These are phyloP conservation scores for Lasioglossum zephyrum DNA, from an alignment of 2,888 invertebrate genomes.

Conservation along the genomic window DNA sequence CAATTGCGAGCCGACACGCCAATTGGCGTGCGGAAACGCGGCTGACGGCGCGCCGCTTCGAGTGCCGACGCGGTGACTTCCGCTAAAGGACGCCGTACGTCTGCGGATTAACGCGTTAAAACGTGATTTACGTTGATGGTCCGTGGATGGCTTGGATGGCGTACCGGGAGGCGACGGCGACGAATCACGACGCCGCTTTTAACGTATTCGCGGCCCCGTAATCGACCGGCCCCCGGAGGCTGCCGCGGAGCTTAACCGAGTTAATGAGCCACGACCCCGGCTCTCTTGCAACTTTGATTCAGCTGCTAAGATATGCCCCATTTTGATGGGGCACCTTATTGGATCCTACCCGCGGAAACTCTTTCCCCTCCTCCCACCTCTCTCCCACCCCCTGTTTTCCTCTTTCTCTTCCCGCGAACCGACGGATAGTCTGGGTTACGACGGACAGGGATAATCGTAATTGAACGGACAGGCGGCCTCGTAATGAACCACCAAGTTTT, in stretches of 20 bases:
- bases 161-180: slow-evolving; percentile 29
- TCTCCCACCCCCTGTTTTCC: not conserved
- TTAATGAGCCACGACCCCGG: slow-evolving; percentile 49
- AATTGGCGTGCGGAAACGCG: slow-evolving; percentile 63
- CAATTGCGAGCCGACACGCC: slow-evolving; percentile 47
- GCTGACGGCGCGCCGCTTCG: slow-evolving; percentile 36
- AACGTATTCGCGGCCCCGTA: slow-evolving; percentile 51
- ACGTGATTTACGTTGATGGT: slow-evolving; percentile 61
- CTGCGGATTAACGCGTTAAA: slow-evolving; percentile 67
- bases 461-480: slow-evolving; percentile 10
- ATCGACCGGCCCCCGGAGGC: slow-evolving; percentile 22
- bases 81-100: slow-evolving; percentile 43
- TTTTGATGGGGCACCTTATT: not conserved
- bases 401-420: not conserved
- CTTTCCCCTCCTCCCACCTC: not conserved
- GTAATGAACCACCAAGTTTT: not conserved
- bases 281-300: not conserved
- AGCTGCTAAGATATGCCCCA: not conserved
- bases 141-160: slow-evolving; percentile 39
- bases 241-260: slow-evolving; percentile 21
- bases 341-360: not conserved
- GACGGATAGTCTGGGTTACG: not conserved
- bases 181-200: slow-evolving; percentile 53
- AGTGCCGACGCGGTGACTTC: slow-evolving; percentile 50
- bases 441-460: slow-evolving; percentile 3